A percentile compares a stretch with the other conserved stretches of the same genome.
Evolutionary conservation across 1,140 invertebrate genomes (phyloP).

Genomic region (Acromyrmex charruanus): DNA sequence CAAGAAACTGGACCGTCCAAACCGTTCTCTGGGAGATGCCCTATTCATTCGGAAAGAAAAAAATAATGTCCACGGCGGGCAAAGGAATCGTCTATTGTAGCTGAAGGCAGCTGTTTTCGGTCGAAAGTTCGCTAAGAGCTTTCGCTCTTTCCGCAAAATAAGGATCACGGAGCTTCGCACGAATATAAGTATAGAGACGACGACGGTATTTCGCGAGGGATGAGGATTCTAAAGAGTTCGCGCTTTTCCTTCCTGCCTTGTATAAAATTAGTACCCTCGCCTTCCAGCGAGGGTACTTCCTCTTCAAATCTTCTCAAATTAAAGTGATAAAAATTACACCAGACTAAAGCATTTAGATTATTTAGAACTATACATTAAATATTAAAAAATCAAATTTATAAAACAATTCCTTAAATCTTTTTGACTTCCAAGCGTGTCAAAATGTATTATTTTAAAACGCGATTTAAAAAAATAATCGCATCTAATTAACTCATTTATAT

Average conservation of each 20-base stretch:
- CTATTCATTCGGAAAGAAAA: slow-evolving; percentile 31
- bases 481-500: too few species aligned
- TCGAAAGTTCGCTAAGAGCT: slow-evolving; percentile 42
- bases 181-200: not conserved
- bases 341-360: too few species aligned
- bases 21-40: slow-evolving; percentile 26
- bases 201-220: not conserved
- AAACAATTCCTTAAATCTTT: too few species aligned
- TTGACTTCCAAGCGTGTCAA: too few species aligned
- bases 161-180: not conserved
- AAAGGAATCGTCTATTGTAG: slow-evolving; percentile 38
- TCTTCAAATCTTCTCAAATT: not conserved
- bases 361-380: not conserved
- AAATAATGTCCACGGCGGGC: slow-evolving; percentile 17
- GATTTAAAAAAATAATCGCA: too few species aligned
- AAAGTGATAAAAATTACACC: not conserved
- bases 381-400: too few species aligned
- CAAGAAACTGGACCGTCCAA: slow-evolving; percentile 66
- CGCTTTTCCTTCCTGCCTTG: not conserved
- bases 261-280: slow-evolving; percentile 18
- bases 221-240: not conserved
- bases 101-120: slow-evolving; percentile 22
- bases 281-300: not conserved
- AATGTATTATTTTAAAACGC: too few species aligned
- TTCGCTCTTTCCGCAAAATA: slow-evolving; percentile 18